Evolutionary conservation across 2,113 vertebrate species (phyloP).

Genomic region (Cettia cetti): DNA sequence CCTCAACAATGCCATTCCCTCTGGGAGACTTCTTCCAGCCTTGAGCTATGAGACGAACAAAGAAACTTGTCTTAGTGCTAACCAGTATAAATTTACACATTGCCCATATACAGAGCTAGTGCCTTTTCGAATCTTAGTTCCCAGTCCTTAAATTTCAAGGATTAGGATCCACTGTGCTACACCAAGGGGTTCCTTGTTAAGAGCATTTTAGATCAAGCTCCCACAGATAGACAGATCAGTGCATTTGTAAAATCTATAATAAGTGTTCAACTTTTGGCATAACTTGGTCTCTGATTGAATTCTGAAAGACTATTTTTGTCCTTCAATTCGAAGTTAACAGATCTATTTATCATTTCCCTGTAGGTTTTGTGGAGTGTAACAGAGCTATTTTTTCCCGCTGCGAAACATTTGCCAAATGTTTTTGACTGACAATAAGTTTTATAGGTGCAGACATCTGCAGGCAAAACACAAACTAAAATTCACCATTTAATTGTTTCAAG

Average conservation of each 20-base stretch:
- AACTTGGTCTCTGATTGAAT: not conserved
- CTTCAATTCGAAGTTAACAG: not conserved
- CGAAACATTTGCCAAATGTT: not conserved
- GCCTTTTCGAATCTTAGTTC: not conserved
- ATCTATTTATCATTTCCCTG: not conserved
- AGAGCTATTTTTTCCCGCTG: not conserved
- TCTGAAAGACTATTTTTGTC: not conserved
- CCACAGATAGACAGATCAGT: not conserved
- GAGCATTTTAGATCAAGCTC: not conserved
- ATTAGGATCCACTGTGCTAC: not conserved
- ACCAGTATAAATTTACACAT: not conserved
- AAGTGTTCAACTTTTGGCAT: not conserved
- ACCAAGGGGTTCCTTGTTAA: not conserved
- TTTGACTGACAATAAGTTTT: not conserved
- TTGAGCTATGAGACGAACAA: not conserved
- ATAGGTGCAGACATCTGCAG: not conserved
- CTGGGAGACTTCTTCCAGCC: not conserved
- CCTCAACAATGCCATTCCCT: not conserved
- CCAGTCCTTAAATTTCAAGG: not conserved
- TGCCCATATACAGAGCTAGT: not conserved
- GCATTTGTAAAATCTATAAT: not conserved
- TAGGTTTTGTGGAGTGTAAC: not conserved
- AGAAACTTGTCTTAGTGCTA: not conserved
- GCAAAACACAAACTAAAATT: not conserved
- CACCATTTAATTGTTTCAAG: not conserved